Evolutionary conservation across 2,797 vertebrate species (phyloP).

Genomic region (Dipus sagitta): DNA sequence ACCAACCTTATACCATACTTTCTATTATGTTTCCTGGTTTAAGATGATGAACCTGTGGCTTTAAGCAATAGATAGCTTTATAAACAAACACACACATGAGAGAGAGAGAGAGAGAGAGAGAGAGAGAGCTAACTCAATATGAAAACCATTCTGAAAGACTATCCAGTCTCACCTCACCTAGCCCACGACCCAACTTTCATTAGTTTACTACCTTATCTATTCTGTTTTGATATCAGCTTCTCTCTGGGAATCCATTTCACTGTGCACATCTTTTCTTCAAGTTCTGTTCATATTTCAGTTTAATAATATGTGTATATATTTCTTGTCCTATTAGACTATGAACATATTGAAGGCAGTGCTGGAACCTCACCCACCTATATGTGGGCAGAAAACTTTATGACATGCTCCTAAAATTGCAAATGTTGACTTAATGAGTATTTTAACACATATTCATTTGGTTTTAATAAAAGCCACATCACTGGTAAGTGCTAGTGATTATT

Average conservation of each 20-base stretch:
- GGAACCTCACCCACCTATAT: not conserved
- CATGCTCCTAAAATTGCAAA: not conserved
- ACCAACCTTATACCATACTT: not conserved
- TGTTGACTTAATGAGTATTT: not conserved
- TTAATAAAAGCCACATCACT: not conserved
- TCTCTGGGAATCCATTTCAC: not conserved
- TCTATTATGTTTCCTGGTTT: not conserved
- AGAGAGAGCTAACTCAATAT: not conserved
- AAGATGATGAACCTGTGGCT: not conserved
- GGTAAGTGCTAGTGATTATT: not conserved
- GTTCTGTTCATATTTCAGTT: not conserved
- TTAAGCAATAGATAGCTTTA: not conserved
- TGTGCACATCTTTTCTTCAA: not conserved
- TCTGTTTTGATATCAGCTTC: not conserved
- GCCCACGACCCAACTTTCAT: not conserved
- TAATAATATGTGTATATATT: not conserved
- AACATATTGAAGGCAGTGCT: not conserved
- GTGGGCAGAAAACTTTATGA: not conserved
- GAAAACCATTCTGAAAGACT: not conserved
- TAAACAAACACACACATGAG: not conserved
- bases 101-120: too few species aligned
- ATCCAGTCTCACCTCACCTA: not conserved
- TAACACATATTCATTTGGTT: not conserved
- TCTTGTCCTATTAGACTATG: not conserved
- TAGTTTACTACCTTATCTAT: not conserved